These are phyloP conservation scores for Squalus acanthias DNA, from an alignment of 2,797 vertebrate genomes.

Conservation along the genomic window DNA sequence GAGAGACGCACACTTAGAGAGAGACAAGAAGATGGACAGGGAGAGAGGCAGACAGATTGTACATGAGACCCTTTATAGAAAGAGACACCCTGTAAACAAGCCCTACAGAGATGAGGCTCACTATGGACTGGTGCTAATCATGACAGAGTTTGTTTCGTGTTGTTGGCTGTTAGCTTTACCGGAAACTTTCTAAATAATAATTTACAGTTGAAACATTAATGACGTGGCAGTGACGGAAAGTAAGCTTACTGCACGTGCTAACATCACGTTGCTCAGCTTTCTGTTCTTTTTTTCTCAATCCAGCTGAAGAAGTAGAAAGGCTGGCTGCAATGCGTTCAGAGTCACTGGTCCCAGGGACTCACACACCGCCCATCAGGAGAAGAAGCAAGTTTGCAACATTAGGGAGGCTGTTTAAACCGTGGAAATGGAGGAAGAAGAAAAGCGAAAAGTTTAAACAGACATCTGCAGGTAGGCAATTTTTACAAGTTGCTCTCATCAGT, in stretches of 20 bases:
- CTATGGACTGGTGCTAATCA: neutral
- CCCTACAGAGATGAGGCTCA: neutral
- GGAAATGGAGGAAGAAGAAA: conserved; percentile 99
- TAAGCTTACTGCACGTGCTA: neutral
- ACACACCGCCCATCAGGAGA: conserved; percentile 84
- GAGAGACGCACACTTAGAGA: neutral
- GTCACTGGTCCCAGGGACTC: conserved; percentile 81
- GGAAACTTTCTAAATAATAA: neutral
- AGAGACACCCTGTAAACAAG: neutral
- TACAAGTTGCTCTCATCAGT: neutral
- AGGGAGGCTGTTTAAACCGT: conserved; percentile 92
- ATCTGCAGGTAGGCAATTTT: conserved; percentile 72
- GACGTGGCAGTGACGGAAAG: too few species aligned
- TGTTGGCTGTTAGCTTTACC: neutral
- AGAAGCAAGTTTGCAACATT: conserved; percentile 91
- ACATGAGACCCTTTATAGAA: neutral
- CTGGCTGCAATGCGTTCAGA: conserved; percentile 92
- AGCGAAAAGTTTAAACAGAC: conserved; percentile 98
- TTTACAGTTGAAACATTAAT: neutral
- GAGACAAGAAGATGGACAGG: neutral
- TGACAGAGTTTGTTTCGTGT: neutral
- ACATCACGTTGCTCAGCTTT: conserved; percentile 38
- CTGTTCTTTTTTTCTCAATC: conserved; percentile 41
- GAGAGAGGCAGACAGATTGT: neutral
- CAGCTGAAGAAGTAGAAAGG: conserved; percentile 93